These are phyloP conservation scores for Philhelius pedissequus DNA, from an alignment of 2,888 invertebrate genomes.

Conservation along the genomic window DNA sequence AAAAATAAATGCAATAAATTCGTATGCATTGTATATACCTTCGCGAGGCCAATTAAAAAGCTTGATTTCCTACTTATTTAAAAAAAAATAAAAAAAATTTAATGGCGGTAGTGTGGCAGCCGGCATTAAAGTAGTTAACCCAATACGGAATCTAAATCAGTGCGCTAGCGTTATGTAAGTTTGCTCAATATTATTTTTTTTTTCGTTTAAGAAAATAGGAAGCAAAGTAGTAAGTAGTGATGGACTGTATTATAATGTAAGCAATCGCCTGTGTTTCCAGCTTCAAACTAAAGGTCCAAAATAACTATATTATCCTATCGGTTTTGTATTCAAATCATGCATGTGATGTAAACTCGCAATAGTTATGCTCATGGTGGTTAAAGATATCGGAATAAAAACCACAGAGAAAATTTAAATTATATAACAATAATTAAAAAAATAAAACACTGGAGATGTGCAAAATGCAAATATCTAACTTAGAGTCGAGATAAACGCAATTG, in stretches of 20 bases:
- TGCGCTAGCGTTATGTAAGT: slow-evolving; percentile 32
- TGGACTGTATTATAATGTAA: slow-evolving; percentile 15
- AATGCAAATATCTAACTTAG: too few relatives aligned
- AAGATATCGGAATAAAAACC: slow-evolving; percentile 15
- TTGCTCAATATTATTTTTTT: slow-evolving; percentile 34
- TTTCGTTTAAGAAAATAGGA: slow-evolving; percentile 59
- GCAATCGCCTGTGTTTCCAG: not conserved
- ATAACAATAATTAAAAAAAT: not conserved
- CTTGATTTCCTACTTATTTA: slow-evolving; percentile 16
- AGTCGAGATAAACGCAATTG: too few relatives aligned
- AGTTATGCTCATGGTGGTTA: not conserved
- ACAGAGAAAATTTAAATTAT: slow-evolving; percentile 58
- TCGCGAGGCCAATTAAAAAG: slow-evolving; percentile 17
- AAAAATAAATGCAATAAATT: slow-evolving; percentile 32
- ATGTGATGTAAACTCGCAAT: not conserved
- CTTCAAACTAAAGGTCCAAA: slow-evolving; percentile 31
- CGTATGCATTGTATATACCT: not conserved
- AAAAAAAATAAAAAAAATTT: slow-evolving; percentile 21
- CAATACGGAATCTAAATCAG: slow-evolving; percentile 42
- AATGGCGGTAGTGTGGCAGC: not conserved
- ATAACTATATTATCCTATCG: slow-evolving; percentile 3
- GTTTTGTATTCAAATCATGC: slow-evolving; percentile 43
- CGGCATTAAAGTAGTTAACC: not conserved
- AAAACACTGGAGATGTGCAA: too few relatives aligned
- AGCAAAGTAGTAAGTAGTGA: slow-evolving; percentile 38